Conservation (phyloP, 2,797 vertebrate species). For the Diceros bicornis region DNA sequence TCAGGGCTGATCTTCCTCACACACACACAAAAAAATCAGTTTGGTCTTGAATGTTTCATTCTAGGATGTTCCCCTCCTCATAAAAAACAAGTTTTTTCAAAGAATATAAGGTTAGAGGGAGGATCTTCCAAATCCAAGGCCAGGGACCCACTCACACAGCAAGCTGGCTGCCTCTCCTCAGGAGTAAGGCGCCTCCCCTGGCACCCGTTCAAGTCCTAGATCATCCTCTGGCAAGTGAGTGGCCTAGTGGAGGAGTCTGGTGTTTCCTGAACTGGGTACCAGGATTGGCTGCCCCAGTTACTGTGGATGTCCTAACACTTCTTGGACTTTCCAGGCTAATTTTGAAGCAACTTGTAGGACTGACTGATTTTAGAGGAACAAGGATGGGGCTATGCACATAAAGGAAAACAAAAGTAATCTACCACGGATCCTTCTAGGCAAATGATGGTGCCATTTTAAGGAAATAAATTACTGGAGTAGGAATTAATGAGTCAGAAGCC, state of each 20-base stretch:
- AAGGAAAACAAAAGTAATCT: conserved; percentile 41
- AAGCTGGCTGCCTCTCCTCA: not conserved
- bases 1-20: too few relatives aligned
- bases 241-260: not conserved
- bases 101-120: not conserved
- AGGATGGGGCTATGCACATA: not conserved
- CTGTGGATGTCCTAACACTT: not conserved
- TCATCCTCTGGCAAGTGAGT: not conserved
- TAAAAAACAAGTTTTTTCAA: conserved; percentile 7
- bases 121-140: not conserved
- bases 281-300: conserved; percentile 24
- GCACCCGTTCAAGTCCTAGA: not conserved
- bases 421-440: not conserved
- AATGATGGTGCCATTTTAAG: not conserved
- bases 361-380: conserved; percentile 53
- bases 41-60: conserved; percentile 18
- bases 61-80: not conserved
- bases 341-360: conserved; percentile 26
- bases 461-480: not conserved
- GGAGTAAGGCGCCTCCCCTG: not conserved
- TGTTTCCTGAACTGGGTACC: conserved; percentile 27
- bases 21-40: not conserved
- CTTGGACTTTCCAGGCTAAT: conserved; percentile 39
- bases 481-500: not conserved
- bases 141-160: not conserved